Evolutionary conservation across 1,140 invertebrate genomes (phyloP).

Genomic region (Melanaphis sacchari): DNA sequence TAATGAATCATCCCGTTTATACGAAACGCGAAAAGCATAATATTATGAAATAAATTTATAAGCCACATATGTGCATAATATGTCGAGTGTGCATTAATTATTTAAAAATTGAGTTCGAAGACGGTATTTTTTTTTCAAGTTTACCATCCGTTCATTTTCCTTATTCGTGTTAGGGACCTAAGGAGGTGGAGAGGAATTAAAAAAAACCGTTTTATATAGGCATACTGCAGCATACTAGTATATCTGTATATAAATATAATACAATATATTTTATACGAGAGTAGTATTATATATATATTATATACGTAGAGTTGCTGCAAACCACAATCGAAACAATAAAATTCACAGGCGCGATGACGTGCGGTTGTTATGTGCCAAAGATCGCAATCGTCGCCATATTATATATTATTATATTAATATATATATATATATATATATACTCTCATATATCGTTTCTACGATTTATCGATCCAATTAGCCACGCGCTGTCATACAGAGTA

Average conservation of each 20-base stretch:
- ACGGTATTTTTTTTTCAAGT: background rate
- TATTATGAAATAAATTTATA: background rate
- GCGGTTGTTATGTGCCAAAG: constrained; percentile 47
- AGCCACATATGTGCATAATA: no score
- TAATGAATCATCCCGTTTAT: no score
- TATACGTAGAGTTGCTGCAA: background rate
- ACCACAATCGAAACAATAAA: constrained; percentile 33
- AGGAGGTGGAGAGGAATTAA: no score
- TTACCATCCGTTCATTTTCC: background rate
- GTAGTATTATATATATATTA: background rate
- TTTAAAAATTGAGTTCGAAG: background rate
- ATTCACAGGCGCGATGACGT: background rate
- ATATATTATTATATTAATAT: background rate
- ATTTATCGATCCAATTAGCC: constrained; percentile 58
- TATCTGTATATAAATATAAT: background rate
- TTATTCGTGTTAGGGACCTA: no score
- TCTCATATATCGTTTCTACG: background rate
- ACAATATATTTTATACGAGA: background rate
- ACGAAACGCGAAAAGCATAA: no score
- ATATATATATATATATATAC: no score
- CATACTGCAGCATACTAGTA: no score
- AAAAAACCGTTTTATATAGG: no score
- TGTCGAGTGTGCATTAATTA: background rate
- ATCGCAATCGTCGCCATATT: constrained; percentile 41
- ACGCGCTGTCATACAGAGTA: background rate